These are phyloP conservation scores for Petrolisthes cinctipes DNA, from an alignment of 2,888 invertebrate genomes.

Conservation along the genomic window DNA sequence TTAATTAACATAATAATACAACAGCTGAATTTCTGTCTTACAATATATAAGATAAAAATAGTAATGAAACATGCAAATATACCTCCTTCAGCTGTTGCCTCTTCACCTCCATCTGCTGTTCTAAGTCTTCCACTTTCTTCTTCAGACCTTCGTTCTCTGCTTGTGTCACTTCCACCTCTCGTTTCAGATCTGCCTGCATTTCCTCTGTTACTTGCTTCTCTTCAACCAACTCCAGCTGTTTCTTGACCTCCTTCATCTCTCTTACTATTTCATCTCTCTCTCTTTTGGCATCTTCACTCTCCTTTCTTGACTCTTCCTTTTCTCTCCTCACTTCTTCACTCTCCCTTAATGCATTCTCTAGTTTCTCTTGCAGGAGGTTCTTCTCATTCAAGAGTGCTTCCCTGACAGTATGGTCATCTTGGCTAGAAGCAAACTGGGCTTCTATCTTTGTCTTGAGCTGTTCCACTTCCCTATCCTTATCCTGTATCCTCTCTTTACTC, in stretches of 20 bases:
- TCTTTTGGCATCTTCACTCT: background rate
- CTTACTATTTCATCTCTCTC: background rate
- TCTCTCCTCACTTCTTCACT: background rate
- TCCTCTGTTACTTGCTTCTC: background rate
- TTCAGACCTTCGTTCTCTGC: background rate
- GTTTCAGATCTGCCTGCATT: too few species aligned
- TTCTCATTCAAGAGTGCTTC: background rate
- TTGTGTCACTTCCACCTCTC: background rate
- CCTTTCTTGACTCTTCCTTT: background rate
- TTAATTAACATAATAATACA: too few species aligned
- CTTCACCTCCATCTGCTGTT: background rate
- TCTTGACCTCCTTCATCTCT: background rate
- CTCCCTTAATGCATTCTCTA: background rate
- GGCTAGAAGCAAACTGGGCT: background rate
- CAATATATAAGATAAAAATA: too few species aligned
- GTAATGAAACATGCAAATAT: background rate
- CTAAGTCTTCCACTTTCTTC: background rate
- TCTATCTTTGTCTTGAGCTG: background rate
- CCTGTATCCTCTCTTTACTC: background rate
- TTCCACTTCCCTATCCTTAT: background rate
- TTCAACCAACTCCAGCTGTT: background rate
- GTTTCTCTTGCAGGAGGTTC: background rate
- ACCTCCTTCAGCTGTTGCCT: conserved; percentile 1
- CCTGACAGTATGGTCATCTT: background rate
- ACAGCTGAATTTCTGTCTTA: too few species aligned